Base-by-base conservation (phyloP, 2,888 invertebrate species). In the Caenorhabditis sp. region DNA sequence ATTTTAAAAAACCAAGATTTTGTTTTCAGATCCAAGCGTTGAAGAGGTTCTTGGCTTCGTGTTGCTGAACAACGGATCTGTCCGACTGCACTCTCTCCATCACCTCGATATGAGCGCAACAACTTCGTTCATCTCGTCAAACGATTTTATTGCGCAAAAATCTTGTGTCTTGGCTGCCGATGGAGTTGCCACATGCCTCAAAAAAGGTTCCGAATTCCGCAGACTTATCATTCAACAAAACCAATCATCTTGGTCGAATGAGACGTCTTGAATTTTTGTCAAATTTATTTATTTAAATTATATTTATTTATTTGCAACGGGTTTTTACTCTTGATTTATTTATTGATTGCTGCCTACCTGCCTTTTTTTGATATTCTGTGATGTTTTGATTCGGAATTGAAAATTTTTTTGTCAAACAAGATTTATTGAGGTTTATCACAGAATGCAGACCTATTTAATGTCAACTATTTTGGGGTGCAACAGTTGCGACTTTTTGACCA, bases 401-500 rank as follows among this genome's bases (percentile, higher is more conserved):
- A n/a, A n/a, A n/a, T n/a, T n/a, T n/a, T n/a, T n/a, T n/a, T n/a
- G n/a, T n/a, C n/a, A n/a, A n/a, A n/a, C n/a, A n/a, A n/a, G n/a
- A n/a, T n/a, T n/a, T n/a, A n/a, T n/a, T n/a, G n/a, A n/a, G n/a
- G n/a, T n/a, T n/a, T n/a, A 50, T 19, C 50, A 19, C 17, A 50
- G 19, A 50, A 4, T 19, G 3, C 17, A 4, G 50, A 50, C 19
- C 5, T n/a, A 50, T 19, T n/a, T 19, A 51, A 21, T 51, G 23
- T 61, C 26, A 72, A 58, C 61, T 64, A 55, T 76, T 70, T 23
- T 74, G 74, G 1, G 80, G 80, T 1, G 80, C 78, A 1, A 79
- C 77, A 0, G 78, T 58, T 1, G 79, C 81, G n/a, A 78, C 79
- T 55, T 78, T 77, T 50, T 81, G 77, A 5, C 80, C 81, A 12